Evolutionary conservation across 35 echinoderm and acorn worm genomes (phyloP), one percentile per base, ranked within the genome.

Genomic region (Holothuria glaberrima): DNA sequence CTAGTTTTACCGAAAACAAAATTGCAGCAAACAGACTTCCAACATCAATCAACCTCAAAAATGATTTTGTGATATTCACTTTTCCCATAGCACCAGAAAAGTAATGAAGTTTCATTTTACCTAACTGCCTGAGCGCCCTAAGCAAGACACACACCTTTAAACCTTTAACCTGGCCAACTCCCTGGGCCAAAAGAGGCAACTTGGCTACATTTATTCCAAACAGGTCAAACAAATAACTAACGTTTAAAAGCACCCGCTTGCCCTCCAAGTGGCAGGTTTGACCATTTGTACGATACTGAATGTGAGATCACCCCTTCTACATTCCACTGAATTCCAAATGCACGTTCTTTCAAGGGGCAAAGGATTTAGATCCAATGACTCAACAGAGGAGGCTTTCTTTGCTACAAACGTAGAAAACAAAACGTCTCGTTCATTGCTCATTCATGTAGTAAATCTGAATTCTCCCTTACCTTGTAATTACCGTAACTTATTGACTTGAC

Each of bases 1-100:
- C 92, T 94, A 0, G 88, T 65, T 58, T 90, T 93, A 18, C 41
- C 75, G 60, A 83, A 71, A 5, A 93, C 75, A 59, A 93, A 89
- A 48, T 58, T 54, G 71, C 87, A 90, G 52, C 90, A 38, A 21
- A 90, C 52, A 7, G 65, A 31, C 34, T 86, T 31, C 35, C 89
- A 28, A 54, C 89, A 93, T 3, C 86, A 24, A 48, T 77, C 83
- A 27, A 52, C 69, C 4, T 0, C 84, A 89, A n/a, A n/a, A n/a
- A n/a, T n/a, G n/a, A n/a, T n/a, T n/a, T n/a, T n/a, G n/a, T n/a
- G n/a, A n/a, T 93, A 93, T 19, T 48, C 91, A 32, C 14, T 19
- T 52, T 88, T 32, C n/a, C n/a, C 21, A 38, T 58, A 17, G 86
- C 91, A 89, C 89, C 91, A 13, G 70, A 57, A 89, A 93, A 92